Conservation (phyloP, 2,797 vertebrate species). For the Propithecus perrieri region DNA sequence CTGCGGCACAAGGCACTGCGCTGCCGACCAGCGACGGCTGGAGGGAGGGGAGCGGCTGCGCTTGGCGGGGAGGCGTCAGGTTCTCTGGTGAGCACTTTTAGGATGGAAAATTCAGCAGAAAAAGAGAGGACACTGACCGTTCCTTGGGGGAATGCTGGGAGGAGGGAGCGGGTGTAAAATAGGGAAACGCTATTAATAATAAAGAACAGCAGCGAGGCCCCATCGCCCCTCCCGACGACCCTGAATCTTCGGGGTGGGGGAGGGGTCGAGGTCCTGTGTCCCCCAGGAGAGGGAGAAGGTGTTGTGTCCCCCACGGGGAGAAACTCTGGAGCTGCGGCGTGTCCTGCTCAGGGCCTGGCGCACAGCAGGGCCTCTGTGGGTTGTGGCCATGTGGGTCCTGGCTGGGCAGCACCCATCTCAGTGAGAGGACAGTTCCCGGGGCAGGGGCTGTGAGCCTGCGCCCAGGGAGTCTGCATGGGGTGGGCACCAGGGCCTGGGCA, state of each 20-base stretch:
- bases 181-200: accelerated
- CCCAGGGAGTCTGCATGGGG: neutral
- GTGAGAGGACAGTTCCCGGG: neutral
- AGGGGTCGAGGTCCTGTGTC: neutral
- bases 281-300: neutral
- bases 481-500: neutral
- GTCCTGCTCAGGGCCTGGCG: no score
- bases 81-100: neutral
- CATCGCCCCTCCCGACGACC: accelerated
- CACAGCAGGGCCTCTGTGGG: neutral
- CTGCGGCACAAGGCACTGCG: accelerated
- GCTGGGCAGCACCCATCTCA: no score
- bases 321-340: neutral
- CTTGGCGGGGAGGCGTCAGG: accelerated
- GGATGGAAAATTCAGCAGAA: accelerated
- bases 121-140: neutral
- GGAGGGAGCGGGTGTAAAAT: accelerated
- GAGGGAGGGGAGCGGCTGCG: accelerated
- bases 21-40: accelerated
- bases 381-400: neutral
- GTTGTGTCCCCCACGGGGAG: neutral
- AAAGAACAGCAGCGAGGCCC: accelerated
- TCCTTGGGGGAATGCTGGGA: neutral
- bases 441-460: no score
- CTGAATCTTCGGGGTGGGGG: no score